Base-by-base conservation (phyloP, 2,888 invertebrate species). In the Folsomia candida region DNA sequence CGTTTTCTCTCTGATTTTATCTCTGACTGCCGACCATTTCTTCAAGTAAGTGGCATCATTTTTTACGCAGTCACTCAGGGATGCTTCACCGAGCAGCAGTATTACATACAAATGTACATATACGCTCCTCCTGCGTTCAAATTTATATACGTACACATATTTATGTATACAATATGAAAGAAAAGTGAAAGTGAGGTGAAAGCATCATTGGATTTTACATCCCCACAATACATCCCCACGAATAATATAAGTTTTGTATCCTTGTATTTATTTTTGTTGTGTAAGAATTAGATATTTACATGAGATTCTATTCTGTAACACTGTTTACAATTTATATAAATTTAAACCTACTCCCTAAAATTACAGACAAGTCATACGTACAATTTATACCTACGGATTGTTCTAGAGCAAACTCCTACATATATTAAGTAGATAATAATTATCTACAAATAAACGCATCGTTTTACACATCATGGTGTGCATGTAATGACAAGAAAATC, bases 1-100 rank as follows among this genome's bases (percentile, higher is more conserved):
- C 37, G 14, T 54, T 54, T n/a, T n/a, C n/a, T 54, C 54, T 54
- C 54, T 54, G 37, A 37, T 37, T 37, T 54, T 54, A 54, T 54
- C 22, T 54, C 54, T 20, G 37, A 4, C 37, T 9, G 37, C 37
- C 37, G 14, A 37, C 37, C 37, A 37, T n/a, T n/a, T n/a, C n/a
- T n/a, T 22, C 4, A 20, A 54, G 20, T 20, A 54, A 54, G 20
- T 54, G 54, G 54, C 37, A 37, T n/a, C n/a, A n/a, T n/a, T n/a
- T n/a, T n/a, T n/a, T n/a, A n/a, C n/a, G n/a, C n/a, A n/a, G n/a
- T 11, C 47, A 47, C 47, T 47, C 47, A 18, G 47, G 18, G 18
- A 47, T 47, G 9, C 47, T 47, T 47, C 9, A 47, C 47, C 9
- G 47, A n/a, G n/a, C n/a, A n/a, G n/a, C n/a, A n/a, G n/a, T n/a